Percentiles rank a stretch among this genome's conserved stretches.
Evolutionary conservation across 2,113 vertebrate species (phyloP).

Genomic region (Sakesphorus luctuosus): DNA sequence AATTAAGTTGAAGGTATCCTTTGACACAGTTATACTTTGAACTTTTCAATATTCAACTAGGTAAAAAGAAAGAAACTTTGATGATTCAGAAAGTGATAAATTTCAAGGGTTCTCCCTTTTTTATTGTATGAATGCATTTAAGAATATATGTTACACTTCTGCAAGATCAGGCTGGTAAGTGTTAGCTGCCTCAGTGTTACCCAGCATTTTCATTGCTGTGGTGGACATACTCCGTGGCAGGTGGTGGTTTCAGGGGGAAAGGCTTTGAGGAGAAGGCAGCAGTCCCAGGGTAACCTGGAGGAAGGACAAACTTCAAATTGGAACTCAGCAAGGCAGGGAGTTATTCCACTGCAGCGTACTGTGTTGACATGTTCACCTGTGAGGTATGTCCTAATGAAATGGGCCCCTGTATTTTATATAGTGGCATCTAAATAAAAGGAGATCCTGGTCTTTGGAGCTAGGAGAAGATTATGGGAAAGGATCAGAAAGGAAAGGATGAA

Average conservation of each 20-base stretch:
- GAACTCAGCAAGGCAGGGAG: neutral
- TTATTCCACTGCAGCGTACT: neutral
- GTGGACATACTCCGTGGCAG: neutral
- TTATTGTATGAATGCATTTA: neutral
- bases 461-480: neutral
- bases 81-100: neutral
- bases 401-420: neutral
- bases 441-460: neutral
- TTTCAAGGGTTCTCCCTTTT: neutral
- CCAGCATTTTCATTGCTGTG: neutral
- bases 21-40: neutral
- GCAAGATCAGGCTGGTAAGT: neutral
- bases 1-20: neutral
- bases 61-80: neutral
- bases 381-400: neutral
- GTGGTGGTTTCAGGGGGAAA: neutral
- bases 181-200: neutral
- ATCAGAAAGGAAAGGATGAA: neutral
- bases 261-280: neutral
- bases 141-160: neutral
- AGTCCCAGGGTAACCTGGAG: neutral
- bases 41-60: neutral
- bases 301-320: neutral
- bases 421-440: neutral
- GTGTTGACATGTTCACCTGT: neutral